Conservation (phyloP, 2,113 vertebrate genomes). For the Cranoglanis bouderius region DNA sequence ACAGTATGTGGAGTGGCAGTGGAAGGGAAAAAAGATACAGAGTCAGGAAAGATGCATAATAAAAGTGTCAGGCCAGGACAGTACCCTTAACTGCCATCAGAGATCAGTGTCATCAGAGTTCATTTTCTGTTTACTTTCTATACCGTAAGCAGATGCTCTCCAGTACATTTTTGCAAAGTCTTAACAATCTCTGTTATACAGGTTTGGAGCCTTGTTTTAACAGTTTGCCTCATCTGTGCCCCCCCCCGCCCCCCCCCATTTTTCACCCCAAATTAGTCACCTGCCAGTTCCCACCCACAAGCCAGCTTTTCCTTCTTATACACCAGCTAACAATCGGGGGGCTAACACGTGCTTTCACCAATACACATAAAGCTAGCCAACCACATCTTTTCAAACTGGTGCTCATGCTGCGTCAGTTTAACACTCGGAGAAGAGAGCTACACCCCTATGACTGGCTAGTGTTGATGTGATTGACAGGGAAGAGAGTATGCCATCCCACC, state of each 20-base stretch:
- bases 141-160: not conserved
- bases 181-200: not conserved
- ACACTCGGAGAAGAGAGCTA: not conserved
- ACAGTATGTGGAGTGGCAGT: not conserved
- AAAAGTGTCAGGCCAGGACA: not conserved
- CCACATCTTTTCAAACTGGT: not conserved
- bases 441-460: not conserved
- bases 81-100: not conserved
- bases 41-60: not conserved
- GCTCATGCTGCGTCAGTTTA: not conserved
- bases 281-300: not conserved
- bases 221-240: not conserved
- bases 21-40: not conserved
- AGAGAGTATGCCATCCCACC: not conserved
- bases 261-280: not conserved
- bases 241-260: not conserved
- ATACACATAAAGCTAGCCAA: not conserved
- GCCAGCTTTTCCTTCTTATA: not conserved
- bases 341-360: not conserved
- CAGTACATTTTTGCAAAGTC: not conserved
- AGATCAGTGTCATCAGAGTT: not conserved
- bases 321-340: not conserved
- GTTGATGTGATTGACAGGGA: not conserved
- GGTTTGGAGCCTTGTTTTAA: not conserved
- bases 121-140: not conserved